Evolutionary conservation across 2,113 vertebrate genomes (phyloP).

Genomic region (Miniopterus natalensis): DNA sequence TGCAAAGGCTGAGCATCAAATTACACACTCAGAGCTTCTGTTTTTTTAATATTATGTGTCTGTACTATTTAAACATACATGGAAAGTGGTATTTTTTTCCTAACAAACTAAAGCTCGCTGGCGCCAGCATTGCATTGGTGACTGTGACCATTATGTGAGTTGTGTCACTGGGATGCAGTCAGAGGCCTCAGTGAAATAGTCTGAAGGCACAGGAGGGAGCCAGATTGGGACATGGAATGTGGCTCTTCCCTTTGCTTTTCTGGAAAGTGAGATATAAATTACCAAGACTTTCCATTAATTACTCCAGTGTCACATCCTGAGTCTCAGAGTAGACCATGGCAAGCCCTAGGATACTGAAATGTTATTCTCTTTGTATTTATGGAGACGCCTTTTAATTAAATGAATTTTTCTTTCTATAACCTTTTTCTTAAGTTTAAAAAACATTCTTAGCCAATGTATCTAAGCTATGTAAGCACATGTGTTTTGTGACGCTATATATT

Average conservation of each 20-base stretch:
- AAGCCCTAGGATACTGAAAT: conserved; percentile 70
- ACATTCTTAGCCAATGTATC: not conserved
- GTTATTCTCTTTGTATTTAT: conserved; percentile 42
- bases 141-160: conserved; percentile 81
- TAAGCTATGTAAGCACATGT: not conserved
- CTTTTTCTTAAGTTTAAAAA: not conserved
- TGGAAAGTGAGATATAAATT: conserved; percentile 78
- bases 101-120: conserved; percentile 88
- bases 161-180: conserved; percentile 76
- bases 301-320: conserved; percentile 75
- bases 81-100: conserved; percentile 85
- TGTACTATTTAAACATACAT: conserved; percentile 87
- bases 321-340: conserved; percentile 60
- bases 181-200: conserved; percentile 69
- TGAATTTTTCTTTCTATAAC: not conserved
- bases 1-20: conserved; percentile 87
- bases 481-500: not conserved
- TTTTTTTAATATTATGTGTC: conserved; percentile 89
- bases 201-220: conserved; percentile 65
- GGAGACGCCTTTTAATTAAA: conserved; percentile 19
- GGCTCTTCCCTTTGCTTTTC: conserved; percentile 72
- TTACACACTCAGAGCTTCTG: conserved; percentile 86
- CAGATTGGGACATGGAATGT: conserved; percentile 69
- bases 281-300: conserved; percentile 79
- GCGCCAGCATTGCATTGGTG: conserved; percentile 83